phyloP scores from a whole-genome alignment of 1,140 invertebrate genomes.

The fruit fly (Drosophila melanogaster) region DNA sequence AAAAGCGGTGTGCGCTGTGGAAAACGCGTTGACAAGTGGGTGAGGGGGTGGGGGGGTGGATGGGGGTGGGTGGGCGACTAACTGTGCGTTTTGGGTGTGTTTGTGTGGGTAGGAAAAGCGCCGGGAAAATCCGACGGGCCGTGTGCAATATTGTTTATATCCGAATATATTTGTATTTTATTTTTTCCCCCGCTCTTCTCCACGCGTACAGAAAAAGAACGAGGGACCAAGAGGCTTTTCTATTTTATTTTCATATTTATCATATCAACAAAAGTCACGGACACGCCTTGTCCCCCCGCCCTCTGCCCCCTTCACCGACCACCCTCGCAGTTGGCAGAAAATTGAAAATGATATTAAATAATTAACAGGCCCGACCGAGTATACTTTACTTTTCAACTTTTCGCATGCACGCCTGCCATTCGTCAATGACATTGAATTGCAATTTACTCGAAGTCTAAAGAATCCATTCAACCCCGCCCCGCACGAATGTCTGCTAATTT shows the following conservation, averaged over 20 bases:
- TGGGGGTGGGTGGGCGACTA: conserved; percentile 26
- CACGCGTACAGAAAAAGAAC: conserved; percentile 25
- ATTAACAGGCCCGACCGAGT: conserved; percentile 63
- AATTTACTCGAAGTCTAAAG: conserved; percentile 50
- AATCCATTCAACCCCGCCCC: not conserved
- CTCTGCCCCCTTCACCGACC: not conserved
- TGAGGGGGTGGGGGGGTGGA: not conserved
- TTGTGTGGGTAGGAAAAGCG: conserved; percentile 52
- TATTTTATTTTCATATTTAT: conserved; percentile 81
- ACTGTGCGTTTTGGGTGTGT: conserved; percentile 28
- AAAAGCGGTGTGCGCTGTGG: conserved; percentile 40
- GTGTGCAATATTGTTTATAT: conserved; percentile 85
- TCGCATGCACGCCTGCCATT: conserved; percentile 30
- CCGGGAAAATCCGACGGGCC: conserved; percentile 61
- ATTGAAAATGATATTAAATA: conserved; percentile 83
- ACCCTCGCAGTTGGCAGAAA: conserved; percentile 47
- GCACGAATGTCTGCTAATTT: conserved; percentile 29
- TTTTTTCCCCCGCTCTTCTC: conserved; percentile 59
- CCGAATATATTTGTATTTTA: conserved; percentile 68
- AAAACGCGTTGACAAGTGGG: conserved; percentile 67
- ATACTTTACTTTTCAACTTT: conserved; percentile 22
- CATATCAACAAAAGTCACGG: conserved; percentile 82
- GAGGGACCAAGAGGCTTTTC: conserved; percentile 24
- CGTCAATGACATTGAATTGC: conserved; percentile 82
- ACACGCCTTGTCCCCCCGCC: conserved; percentile 59